These are phyloP conservation scores for Malacoctenus gilli DNA, from an alignment of 2,797 vertebrate genomes.

Conservation along the genomic window DNA sequence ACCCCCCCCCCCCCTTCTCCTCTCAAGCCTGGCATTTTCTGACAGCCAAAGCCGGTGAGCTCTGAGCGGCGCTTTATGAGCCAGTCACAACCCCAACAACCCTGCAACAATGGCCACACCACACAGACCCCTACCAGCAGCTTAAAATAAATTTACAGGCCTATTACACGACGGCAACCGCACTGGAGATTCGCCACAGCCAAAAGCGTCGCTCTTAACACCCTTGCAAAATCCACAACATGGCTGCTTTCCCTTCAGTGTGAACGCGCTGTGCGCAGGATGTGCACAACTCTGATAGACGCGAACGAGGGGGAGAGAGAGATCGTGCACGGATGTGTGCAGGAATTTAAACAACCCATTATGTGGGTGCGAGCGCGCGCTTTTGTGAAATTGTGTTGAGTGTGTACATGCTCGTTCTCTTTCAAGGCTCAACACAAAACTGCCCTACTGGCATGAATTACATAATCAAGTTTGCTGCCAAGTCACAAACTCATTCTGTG, in stretches of 20 bases:
- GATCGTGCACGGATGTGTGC: constrained; percentile 4
- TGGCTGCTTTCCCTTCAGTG: constrained; percentile 40
- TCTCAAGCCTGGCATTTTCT: constrained; percentile 15
- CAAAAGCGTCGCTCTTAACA: constrained; percentile 61
- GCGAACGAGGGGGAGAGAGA: neutral
- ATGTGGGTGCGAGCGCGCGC: too few relatives aligned
- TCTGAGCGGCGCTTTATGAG: constrained; percentile 50
- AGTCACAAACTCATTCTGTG: constrained; percentile 60
- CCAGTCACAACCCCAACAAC: constrained; percentile 61
- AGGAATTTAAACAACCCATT: too few relatives aligned
- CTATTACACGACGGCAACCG: constrained; percentile 69
- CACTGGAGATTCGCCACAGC: constrained; percentile 66
- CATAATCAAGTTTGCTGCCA: constrained; percentile 66
- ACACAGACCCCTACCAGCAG: constrained; percentile 62
- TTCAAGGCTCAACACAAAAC: constrained; percentile 51
- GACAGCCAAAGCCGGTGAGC: constrained; percentile 62
- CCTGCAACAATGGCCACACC: constrained; percentile 56
- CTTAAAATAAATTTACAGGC: constrained; percentile 79
- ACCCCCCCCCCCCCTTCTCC: constrained; percentile 8
- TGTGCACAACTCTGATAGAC: neutral
- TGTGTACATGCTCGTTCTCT: constrained; percentile 6
- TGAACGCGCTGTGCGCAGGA: constrained; percentile 9
- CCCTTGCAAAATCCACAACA: constrained; percentile 50
- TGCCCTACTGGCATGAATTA: constrained; percentile 70
- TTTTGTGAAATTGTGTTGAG: constrained; percentile 4